Evolutionary conservation across 2,888 invertebrate species (phyloP).

Genomic region (Chloromyia formosa): DNA sequence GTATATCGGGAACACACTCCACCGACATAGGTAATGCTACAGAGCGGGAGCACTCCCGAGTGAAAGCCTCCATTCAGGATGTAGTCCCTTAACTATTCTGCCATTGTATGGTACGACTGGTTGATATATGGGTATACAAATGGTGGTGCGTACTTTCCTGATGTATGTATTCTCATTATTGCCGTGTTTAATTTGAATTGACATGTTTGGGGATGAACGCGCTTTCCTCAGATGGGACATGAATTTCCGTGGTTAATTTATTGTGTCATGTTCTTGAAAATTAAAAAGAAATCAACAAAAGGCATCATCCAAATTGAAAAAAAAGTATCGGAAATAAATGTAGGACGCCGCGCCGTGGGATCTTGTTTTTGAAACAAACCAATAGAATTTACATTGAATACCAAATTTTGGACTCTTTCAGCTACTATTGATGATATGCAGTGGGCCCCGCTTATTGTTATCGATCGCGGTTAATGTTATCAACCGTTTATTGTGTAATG

Average conservation of each 20-base stretch:
- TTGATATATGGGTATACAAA: neutral
- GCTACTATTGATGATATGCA: too few species aligned
- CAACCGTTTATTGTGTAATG: too few species aligned
- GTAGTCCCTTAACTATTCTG: slow-evolving; percentile 18
- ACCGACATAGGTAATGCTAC: too few species aligned
- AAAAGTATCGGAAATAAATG: too few species aligned
- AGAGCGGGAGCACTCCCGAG: slow-evolving; percentile 12
- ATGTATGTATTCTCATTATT: slow-evolving; percentile 34
- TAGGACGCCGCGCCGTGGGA: too few species aligned
- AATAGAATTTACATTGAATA: too few species aligned
- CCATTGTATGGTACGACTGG: neutral
- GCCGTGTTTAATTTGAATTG: slow-evolving; percentile 43
- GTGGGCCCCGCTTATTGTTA: too few species aligned
- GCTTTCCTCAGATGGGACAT: slow-evolving; percentile 18
- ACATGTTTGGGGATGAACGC: slow-evolving; percentile 42
- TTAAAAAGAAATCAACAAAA: neutral
- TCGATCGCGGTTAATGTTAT: too few species aligned
- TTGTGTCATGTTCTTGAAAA: slow-evolving; percentile 15
- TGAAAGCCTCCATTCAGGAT: slow-evolving; percentile 3
- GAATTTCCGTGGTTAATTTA: slow-evolving; percentile 38
- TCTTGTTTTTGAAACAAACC: too few species aligned
- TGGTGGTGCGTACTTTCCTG: slow-evolving; percentile 13
- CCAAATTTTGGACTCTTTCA: too few species aligned
- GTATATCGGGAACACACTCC: too few species aligned
- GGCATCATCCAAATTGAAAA: too few species aligned